Base-by-base conservation (phyloP, 2,113 vertebrate species). In the Mobula birostris region DNA sequence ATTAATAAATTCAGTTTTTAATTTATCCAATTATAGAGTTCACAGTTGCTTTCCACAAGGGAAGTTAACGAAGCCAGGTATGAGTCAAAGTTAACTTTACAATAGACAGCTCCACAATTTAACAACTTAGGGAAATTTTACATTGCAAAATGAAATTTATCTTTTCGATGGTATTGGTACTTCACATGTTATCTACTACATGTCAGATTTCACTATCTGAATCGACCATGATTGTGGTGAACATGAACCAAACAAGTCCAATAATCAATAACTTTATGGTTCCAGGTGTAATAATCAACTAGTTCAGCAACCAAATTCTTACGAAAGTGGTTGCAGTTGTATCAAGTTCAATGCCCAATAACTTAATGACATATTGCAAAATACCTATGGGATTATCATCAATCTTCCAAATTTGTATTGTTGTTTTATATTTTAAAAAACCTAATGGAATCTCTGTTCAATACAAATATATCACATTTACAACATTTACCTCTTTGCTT, bases 401-500 rank as follows among this genome's bases (percentile, higher is more conserved):
- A 88, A 24, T 24, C 14, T 63, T 63, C 58, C n/a, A 4, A 61
- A 88, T 88, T 66, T 27, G 6, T 56, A 36, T 80, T 17, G 17
- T 80, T 56, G 36, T 17, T 15, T 21, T 40, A n/a, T 40, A 79
- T 14, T 14, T 79, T 79, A 12, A 79, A 76, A 48, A 48, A 48
- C 48, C 48, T 27, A 24, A 21, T 70, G 11, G 68, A 70, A 61
- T n/a, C 48, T 61, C 2, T 27, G 32, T 70, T 48, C 32, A 14
- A 93, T 12, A 74, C 14, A 27, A 56, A 93, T 56, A 17, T 6
- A 66, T 68, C 83, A 87, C 21, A 92, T 93, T 82, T 94, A 61
- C 94, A 70, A 29, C 29, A 94, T 98, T 98, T 97, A 99, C 99
- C 98, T 99, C 99, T 97, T 98, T 99, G 96, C 98, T 98, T 97